Percentiles rank a stretch among this genome's conserved stretches.
phyloP scores from a whole-genome alignment of 2,113 vertebrate species.

The Saguinus imperator region DNA sequence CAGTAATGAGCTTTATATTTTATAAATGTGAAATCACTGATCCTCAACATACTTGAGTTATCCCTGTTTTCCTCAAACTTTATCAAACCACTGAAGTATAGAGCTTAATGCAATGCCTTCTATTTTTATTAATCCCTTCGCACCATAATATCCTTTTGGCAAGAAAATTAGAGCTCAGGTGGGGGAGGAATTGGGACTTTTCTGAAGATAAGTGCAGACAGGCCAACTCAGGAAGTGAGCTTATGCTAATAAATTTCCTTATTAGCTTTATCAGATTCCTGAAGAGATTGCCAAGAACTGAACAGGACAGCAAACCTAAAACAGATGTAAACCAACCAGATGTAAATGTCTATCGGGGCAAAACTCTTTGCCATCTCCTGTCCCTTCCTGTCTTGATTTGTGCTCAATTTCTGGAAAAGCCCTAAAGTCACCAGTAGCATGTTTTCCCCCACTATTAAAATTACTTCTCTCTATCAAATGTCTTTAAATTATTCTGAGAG shows the following conservation, averaged over 20 bases:
- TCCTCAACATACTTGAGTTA: not conserved
- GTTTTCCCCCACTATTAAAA: not conserved
- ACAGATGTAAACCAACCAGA: not conserved
- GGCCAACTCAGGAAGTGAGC: not conserved
- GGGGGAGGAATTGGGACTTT: not conserved
- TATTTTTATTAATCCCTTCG: not conserved
- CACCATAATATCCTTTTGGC: not conserved
- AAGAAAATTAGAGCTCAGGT: constrained; percentile 22
- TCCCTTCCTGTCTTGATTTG: not conserved
- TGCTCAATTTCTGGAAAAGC: not conserved
- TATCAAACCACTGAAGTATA: not conserved
- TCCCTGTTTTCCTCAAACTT: constrained; percentile 23
- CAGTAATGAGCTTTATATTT: constrained; percentile 38
- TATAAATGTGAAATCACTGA: constrained; percentile 25
- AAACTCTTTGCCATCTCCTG: not conserved
- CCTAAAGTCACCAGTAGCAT: not conserved
- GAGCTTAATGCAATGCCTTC: not conserved
- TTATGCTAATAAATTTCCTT: not conserved
- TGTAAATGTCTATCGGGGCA: not conserved
- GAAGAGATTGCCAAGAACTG: not conserved
- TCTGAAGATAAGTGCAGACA: not conserved
- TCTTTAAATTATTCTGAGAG: not conserved
- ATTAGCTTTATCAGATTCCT: not conserved
- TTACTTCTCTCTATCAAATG: not conserved
- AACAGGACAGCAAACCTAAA: not conserved